A percentile compares a stretch with the other conserved stretches of the same genome.
Evolutionary conservation across 2,888 invertebrate genomes (phyloP).

Genomic region (Agrotis exclamationis): DNA sequence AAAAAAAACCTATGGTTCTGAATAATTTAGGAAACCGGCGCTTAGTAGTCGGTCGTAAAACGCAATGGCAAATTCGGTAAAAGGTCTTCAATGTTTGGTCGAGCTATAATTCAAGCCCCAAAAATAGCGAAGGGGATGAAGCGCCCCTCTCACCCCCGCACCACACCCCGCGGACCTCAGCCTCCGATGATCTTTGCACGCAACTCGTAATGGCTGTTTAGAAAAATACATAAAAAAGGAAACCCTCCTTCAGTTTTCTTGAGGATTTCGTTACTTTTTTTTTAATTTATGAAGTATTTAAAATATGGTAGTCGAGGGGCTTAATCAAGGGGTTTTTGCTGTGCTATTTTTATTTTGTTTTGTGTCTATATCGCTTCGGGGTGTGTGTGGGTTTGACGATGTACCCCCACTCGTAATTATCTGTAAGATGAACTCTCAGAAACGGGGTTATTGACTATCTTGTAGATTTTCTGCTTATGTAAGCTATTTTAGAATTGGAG

Average conservation of each 20-base stretch:
- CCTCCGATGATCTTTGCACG: conserved; percentile 85
- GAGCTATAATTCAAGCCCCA: conserved; percentile 89
- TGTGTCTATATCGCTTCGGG: conserved; percentile 17
- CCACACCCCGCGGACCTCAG: conserved; percentile 71
- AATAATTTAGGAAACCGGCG: conserved; percentile 87
- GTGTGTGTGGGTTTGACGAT: conserved; percentile 10
- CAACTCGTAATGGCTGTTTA: conserved; percentile 80
- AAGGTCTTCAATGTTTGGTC: conserved; percentile 90
- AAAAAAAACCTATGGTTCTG: conserved; percentile 77
- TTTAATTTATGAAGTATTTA: conserved; percentile 67
- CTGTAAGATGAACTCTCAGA: conserved; percentile 1
- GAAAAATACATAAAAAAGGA: conserved; percentile 79
- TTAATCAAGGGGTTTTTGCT: conserved; percentile 50
- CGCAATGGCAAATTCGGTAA: conserved; percentile 88
- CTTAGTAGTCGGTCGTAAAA: conserved; percentile 88
- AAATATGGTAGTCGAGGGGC: conserved; percentile 40
- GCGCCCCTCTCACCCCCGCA: conserved; percentile 65
- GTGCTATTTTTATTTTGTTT: conserved; percentile 19
- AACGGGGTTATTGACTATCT: background rate
- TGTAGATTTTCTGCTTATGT: background rate
- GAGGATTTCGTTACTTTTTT: conserved; percentile 60
- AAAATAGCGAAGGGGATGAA: conserved; percentile 87
- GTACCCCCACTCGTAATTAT: conserved; percentile 7
- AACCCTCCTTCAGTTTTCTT: conserved; percentile 72
- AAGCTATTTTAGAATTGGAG: background rate